Percentiles rank a stretch among this genome's conserved stretches.
Evolutionary conservation across 1,140 invertebrate genomes (phyloP).

Genomic region (Zeugodacus cucurbitae): DNA sequence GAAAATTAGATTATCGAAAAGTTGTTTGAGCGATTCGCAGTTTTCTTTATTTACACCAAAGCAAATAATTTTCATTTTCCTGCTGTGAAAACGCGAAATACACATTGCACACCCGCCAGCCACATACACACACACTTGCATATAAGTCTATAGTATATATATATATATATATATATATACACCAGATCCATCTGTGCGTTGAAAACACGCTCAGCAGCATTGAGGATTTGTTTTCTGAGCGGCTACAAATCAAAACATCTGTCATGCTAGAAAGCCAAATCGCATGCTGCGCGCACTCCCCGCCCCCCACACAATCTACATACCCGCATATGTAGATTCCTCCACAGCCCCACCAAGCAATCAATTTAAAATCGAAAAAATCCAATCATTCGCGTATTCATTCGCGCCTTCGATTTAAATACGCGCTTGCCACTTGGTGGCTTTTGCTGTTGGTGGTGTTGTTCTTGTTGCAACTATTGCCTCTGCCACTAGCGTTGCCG

Average conservation of each 20-base stretch:
- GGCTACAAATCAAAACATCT: slow-evolving; percentile 60
- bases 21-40: background rate
- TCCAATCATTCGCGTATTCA: background rate
- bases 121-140: background rate
- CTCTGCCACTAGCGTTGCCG: slow-evolving; percentile 20
- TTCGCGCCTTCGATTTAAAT: slow-evolving; percentile 34
- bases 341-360: background rate
- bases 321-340: background rate
- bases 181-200: background rate
- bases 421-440: background rate
- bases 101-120: background rate
- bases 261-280: slow-evolving; percentile 49
- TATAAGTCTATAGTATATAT: too few relatives aligned
- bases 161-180: too few relatives aligned
- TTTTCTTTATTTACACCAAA: slow-evolving; percentile 28
- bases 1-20: slow-evolving; percentile 32
- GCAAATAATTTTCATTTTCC: slow-evolving; percentile 33
- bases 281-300: background rate
- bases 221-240: slow-evolving; percentile 38
- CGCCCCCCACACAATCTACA: background rate
- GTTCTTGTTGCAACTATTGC: background rate
- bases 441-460: background rate
- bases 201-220: slow-evolving; percentile 35
- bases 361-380: background rate
- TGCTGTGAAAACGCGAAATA: slow-evolving; percentile 34